Evolutionary conservation across 2,797 vertebrate genomes (phyloP), one percentile per base, ranked within the genome.

Genomic region (Dendrocincla tyrannina): DNA sequence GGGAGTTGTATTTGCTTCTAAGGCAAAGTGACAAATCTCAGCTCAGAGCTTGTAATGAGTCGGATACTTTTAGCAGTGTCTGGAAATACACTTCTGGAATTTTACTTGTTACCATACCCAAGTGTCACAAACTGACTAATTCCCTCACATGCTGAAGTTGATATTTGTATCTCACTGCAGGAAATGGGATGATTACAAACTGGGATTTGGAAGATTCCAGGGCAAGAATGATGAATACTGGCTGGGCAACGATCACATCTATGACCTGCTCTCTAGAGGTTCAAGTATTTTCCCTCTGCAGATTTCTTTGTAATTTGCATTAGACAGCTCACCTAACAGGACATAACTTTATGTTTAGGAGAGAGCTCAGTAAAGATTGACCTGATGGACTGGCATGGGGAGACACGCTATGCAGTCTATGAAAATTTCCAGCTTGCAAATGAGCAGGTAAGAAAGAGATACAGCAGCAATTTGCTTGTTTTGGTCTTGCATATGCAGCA

Each of bases 111-210:
- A 15, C 27, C 14, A n/a, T 18, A 81, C 16, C 19, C 15, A n/a
- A 39, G 32, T 49, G 30, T 73, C 70, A 76, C 55, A 69, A 62
- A 41, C 23, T 13, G 3, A 47, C 72, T 86, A 39, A 77, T 72
- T 44, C 55, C 28, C 7, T 37, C 41, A 33, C 28, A 12, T n/a
- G 33, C 73, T 58, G 30, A 89, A 70, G 39, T 70, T 35, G 32
- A 4, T 97, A 93, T 60, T 80, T 84, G 10, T 83, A 27, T 91
- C 55, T 97, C 44, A 17, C 49, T 91, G 23, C 94, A 99, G 99
- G 96, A 98, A 98, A 88, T 99, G 99, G 99, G 98, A 98, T 78
- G 98, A 99, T 85, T 99, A 99, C 97, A 98, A 97, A 97, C 97
- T 98, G 35, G 99, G 99, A 47, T 99, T 99, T 97, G 99, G 99